Percentiles rank a stretch among this genome's conserved stretches.
These are phyloP conservation scores for Elymnias hypermnestra DNA, from an alignment of 1,140 invertebrate species.

Conservation along the genomic window DNA sequence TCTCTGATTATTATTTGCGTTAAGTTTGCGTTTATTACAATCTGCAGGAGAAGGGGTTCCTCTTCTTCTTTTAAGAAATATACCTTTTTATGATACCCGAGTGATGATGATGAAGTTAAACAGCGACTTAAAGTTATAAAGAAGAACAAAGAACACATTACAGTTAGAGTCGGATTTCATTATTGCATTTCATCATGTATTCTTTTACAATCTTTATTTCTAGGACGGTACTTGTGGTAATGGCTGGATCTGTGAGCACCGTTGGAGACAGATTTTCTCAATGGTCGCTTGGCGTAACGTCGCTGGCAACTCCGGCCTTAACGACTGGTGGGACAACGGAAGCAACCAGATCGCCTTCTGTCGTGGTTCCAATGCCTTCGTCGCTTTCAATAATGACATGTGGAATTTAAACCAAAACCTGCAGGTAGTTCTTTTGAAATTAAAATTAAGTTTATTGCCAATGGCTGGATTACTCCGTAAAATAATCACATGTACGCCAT, in stretches of 20 bases:
- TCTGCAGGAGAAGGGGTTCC: too few species aligned
- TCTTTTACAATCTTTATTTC: too few species aligned
- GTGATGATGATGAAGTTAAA: too few species aligned
- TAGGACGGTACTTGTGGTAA: conserved; percentile 82
- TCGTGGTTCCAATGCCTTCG: conserved; percentile 81
- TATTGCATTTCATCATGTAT: too few species aligned
- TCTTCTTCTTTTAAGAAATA: background rate
- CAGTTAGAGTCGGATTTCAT: too few species aligned
- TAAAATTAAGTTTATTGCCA: too few species aligned
- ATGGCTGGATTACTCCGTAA: too few species aligned
- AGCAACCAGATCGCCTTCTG: conserved; percentile 87
- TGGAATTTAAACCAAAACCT: conserved; percentile 76
- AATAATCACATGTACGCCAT: background rate
- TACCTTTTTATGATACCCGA: background rate
- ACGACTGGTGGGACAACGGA: conserved; percentile 85
- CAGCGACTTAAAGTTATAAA: too few species aligned
- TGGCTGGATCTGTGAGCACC: conserved; percentile 93
- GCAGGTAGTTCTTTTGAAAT: conserved; percentile 51
- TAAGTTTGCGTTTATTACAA: background rate
- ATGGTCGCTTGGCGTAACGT: conserved; percentile 87
- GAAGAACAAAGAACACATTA: too few species aligned
- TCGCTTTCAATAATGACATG: conserved; percentile 82
- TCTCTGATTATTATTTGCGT: too few species aligned
- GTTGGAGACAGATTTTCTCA: conserved; percentile 87
- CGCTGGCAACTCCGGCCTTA: conserved; percentile 74